These are phyloP conservation scores for Meriones unguiculatus DNA, from an alignment of 2,113 vertebrate species.

Conservation along the genomic window DNA sequence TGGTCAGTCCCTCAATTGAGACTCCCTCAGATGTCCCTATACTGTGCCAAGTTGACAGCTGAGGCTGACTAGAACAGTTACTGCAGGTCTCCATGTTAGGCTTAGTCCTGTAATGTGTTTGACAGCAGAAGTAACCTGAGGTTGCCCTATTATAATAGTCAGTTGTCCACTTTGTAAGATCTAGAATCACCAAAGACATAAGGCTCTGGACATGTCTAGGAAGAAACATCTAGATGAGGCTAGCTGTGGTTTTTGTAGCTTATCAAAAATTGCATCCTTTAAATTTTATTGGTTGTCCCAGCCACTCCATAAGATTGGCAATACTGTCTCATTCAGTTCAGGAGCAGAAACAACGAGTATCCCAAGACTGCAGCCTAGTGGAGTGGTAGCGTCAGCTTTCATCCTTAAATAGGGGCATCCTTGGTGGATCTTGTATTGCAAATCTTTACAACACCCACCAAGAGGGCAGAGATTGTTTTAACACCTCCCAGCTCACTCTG, in stretches of 20 bases:
- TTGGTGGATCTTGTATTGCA: neutral
- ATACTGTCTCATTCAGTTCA: neutral
- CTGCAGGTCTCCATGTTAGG: neutral
- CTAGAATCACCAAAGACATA: neutral
- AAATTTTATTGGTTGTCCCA: neutral
- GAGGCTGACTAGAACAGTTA: neutral
- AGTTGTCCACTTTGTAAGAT: neutral
- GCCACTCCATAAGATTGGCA: neutral
- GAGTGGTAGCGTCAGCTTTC: neutral
- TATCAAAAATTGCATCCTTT: conserved; percentile 7
- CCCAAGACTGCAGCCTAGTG: neutral
- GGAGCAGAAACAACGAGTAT: neutral
- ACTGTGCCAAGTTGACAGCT: neutral
- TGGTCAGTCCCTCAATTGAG: neutral
- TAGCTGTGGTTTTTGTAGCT: neutral
- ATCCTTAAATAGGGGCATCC: neutral
- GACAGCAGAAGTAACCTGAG: neutral
- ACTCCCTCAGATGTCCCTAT: neutral
- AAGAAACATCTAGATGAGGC: neutral
- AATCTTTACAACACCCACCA: neutral
- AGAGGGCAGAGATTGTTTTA: neutral
- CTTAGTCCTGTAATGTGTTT: neutral
- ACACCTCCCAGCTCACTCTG: neutral
- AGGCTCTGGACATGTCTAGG: neutral
- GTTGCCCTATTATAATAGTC: neutral